A percentile compares a stretch with the other conserved stretches of the same genome.
Evolutionary conservation across 2,113 vertebrate species (phyloP).

Genomic region (Thermophis baileyi): DNA sequence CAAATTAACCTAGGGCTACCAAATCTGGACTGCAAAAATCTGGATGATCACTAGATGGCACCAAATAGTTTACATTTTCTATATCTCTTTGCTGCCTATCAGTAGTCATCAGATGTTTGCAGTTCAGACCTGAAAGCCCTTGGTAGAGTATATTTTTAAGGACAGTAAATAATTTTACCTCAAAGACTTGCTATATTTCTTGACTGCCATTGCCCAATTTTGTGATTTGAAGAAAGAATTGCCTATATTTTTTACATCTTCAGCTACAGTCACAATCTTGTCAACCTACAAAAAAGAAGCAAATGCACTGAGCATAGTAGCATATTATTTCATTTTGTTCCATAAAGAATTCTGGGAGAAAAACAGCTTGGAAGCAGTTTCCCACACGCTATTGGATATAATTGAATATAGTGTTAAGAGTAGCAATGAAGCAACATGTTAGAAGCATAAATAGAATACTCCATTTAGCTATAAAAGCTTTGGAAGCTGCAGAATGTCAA

Average conservation of each 20-base stretch:
- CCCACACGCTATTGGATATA: neutral
- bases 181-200: slow-evolving; percentile 92
- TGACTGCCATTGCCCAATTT: slow-evolving; percentile 86
- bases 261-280: slow-evolving; percentile 83
- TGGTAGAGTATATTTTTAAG: slow-evolving; percentile 12
- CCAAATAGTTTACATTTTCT: neutral
- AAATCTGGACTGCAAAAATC: neutral
- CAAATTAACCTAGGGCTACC: neutral
- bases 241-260: slow-evolving; percentile 92
- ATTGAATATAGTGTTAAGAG: neutral
- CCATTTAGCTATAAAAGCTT: neutral
- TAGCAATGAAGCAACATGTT: neutral
- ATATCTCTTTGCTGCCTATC: neutral
- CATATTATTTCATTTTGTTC: neutral
- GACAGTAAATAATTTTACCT: slow-evolving; percentile 73
- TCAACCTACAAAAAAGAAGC: slow-evolving; percentile 75
- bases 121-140: neutral
- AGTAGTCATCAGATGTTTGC: neutral
- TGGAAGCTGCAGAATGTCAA: neutral
- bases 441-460: neutral
- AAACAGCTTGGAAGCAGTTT: neutral
- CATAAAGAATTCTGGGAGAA: neutral
- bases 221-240: slow-evolving; percentile 93
- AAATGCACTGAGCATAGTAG: neutral
- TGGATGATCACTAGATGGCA: neutral